Evolutionary conservation across 2,797 vertebrate genomes (phyloP).

Genomic region (Simalia tracyae): DNA sequence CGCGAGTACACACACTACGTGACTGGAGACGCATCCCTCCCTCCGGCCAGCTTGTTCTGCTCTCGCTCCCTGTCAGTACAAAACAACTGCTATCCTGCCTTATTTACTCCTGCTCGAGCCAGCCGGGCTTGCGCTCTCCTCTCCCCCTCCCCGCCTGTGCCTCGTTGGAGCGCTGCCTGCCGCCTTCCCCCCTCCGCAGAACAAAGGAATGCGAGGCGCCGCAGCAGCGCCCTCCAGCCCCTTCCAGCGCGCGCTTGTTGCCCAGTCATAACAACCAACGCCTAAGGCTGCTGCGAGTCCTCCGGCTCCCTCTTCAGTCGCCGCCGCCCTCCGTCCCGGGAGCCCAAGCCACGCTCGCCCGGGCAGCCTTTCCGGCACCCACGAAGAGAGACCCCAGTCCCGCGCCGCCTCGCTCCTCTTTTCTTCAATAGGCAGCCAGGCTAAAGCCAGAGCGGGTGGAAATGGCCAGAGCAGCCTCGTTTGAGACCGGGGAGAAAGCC

Average conservation of each 20-base stretch:
- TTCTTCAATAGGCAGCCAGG: not conserved
- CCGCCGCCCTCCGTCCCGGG: not conserved
- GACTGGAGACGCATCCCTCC: constrained; percentile 49
- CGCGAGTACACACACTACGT: constrained; percentile 41
- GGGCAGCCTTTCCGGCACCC: not conserved
- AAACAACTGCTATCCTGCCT: constrained; percentile 7
- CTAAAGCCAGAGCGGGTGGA: not conserved
- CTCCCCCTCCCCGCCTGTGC: not conserved
- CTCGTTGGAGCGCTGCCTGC: constrained; percentile 14
- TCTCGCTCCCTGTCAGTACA: constrained; percentile 36
- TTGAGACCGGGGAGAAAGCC: not conserved
- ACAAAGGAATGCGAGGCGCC: constrained; percentile 69
- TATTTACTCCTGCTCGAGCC: constrained; percentile 31
- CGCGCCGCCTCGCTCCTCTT: not conserved
- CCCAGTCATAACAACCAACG: constrained; percentile 48
- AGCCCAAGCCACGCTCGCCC: not conserved
- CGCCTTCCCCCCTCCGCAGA: constrained; percentile 54
- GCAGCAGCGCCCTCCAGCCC: constrained; percentile 20
- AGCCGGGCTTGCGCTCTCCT: constrained; percentile 25
- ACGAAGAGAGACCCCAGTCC: not conserved
- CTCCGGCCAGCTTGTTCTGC: constrained; percentile 39
- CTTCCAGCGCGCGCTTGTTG: constrained; percentile 14
- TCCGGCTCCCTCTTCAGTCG: too few species aligned
- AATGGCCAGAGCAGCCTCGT: not conserved
- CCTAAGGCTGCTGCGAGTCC: not conserved